Evolutionary conservation across 2,888 invertebrate genomes (phyloP), one percentile per base, ranked within the genome.

Genomic region (Brachylomia viminalis): DNA sequence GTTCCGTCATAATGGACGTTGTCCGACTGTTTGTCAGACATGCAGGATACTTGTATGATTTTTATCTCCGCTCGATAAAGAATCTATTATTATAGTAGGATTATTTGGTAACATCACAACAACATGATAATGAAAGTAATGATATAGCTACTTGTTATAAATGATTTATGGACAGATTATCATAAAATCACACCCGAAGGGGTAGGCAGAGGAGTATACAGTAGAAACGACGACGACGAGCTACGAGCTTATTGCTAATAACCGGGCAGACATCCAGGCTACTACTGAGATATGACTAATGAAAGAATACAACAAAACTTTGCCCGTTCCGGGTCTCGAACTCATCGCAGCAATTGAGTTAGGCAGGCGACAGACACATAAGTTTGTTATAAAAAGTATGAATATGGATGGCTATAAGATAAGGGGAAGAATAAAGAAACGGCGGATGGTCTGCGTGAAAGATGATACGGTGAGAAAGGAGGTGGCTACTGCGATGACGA

Each of bases 41-140:
- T 56, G 42, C 59, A 47, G 49, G 42, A 56, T 45, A 47, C 38
- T 66, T 69, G 58, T n/a, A 64, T 67, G 47, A 62, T 62, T 59
- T 56, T 59, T 70, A 77, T 85, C 69, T 77, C 23, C 0, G 2
- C 7, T 62, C 20, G 77, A 83, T 85, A 82, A 64, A 54, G 59
- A 61, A 0, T 85, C 38, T 70, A 67, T 69, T 68, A 70, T 58
- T 66, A 54, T 6, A 45, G 27, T 56, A 1, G 20, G 23, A 45
- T 30, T 42, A 47, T 33, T 56, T 27, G n/a, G 52, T 65, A 45
- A 33, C 62, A 49, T 62, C 42, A 62, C 2, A 42, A 62, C 59
- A 45, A 67, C 27, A 15, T 75, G 72, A 72, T 75, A 61, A 58
- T 58, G 17, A 52, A 47, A 30, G 17, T 49, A 17, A 17, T 56